Conservation (phyloP, 35 echinoderm and acorn worm species). For the Diadema setosum region DNA sequence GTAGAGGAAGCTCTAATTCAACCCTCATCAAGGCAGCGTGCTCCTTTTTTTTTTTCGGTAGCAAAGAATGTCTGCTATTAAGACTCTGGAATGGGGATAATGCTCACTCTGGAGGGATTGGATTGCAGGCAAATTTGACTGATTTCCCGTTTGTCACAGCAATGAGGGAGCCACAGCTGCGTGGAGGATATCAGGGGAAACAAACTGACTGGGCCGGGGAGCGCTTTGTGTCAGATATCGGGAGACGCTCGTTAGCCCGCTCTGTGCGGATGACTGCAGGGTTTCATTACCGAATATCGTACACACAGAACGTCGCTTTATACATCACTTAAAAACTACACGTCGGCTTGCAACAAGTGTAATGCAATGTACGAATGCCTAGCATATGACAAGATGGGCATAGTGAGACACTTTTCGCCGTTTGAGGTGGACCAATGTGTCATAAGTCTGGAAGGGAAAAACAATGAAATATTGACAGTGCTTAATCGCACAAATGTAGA, state of each 20-base stretch:
- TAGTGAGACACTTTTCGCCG: too few relatives aligned
- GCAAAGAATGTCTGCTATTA: background rate
- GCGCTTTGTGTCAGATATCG: background rate
- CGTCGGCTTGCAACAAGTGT: background rate
- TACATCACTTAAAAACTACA: background rate
- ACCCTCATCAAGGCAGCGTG: too few relatives aligned
- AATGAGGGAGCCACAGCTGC: background rate
- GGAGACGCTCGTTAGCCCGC: background rate
- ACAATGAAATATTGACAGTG: too few relatives aligned
- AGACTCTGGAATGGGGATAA: background rate
- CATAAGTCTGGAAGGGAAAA: too few relatives aligned
- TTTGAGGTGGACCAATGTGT: too few relatives aligned
- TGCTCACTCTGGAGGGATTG: background rate
- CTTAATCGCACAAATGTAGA: too few relatives aligned
- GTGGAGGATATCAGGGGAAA: background rate
- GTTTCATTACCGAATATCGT: background rate
- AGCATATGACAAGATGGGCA: background rate
- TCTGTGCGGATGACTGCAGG: background rate
- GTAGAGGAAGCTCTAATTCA: background rate
- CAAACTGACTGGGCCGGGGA: background rate
- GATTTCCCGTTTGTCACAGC: constrained; percentile 15
- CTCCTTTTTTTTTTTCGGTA: too few relatives aligned
- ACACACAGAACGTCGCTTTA: background rate
- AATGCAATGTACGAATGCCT: background rate
- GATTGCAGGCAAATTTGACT: constrained; percentile 2